phyloP scores from a whole-genome alignment of 2,797 vertebrate species.

The Lacerta agilis region DNA sequence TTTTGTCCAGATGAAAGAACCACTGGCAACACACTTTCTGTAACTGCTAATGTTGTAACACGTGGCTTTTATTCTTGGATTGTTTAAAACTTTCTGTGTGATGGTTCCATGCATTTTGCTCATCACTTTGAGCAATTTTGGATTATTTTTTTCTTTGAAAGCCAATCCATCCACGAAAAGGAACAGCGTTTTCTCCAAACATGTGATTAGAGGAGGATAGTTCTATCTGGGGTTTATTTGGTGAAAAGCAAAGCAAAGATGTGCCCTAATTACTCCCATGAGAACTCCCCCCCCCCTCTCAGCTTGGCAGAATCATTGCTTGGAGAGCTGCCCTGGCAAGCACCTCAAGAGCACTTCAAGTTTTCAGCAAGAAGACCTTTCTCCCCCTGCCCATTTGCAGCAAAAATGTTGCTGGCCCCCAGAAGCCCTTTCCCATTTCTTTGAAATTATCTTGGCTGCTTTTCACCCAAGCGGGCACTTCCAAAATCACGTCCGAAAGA shows the following conservation, averaged over 20 bases:
- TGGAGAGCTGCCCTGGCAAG: too few relatives aligned
- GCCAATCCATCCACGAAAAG: background rate
- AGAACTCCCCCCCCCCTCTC: background rate
- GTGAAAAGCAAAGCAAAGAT: background rate
- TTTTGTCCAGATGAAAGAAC: background rate
- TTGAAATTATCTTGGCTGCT: background rate
- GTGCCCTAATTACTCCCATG: background rate
- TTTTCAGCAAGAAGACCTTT: background rate
- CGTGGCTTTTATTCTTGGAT: background rate
- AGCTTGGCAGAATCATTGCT: background rate
- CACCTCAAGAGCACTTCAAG: background rate
- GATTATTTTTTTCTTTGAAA: background rate
- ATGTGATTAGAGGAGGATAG: too few relatives aligned
- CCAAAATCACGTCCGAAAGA: background rate
- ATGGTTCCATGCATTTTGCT: background rate
- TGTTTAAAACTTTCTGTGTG: background rate
- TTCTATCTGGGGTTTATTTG: background rate
- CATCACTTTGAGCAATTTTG: background rate
- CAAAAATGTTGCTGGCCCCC: too few relatives aligned
- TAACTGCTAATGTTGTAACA: background rate
- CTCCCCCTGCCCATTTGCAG: too few relatives aligned
- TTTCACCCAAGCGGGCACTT: background rate
- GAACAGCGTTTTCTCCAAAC: background rate
- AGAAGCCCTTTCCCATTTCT: background rate
- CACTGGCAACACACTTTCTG: background rate